Evolutionary conservation across 2,888 invertebrate genomes (phyloP).

Genomic region (Cantharis nigra): DNA sequence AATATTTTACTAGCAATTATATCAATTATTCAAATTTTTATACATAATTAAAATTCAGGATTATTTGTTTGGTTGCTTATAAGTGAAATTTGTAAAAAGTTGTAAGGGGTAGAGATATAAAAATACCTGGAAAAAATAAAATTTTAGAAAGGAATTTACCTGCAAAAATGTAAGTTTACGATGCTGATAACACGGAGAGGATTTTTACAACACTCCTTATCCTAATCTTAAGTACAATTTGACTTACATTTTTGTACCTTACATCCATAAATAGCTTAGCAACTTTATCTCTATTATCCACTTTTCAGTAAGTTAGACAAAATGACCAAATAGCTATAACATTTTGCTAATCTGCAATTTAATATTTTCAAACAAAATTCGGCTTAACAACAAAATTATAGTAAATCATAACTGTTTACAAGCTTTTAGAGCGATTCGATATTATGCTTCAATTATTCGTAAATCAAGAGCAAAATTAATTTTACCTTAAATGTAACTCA

Average conservation of each 20-base stretch:
- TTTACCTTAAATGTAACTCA: neutral
- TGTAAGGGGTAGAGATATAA: neutral
- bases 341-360: neutral
- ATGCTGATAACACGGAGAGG: slow-evolving; percentile 6
- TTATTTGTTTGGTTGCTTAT: neutral
- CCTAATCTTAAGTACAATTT: slow-evolving; percentile 8
- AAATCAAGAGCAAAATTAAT: neutral
- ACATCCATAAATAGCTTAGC: neutral
- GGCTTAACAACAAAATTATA: neutral
- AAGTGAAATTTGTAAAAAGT: neutral
- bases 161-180: slow-evolving; percentile 4
- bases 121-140: neutral
- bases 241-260: slow-evolving; percentile 1
- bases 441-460: neutral
- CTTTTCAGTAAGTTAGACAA: neutral
- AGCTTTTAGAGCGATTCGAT: neutral
- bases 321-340: neutral
- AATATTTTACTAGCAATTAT: too few relatives aligned
- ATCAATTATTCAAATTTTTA: too few relatives aligned
- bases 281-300: neutral
- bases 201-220: slow-evolving; percentile 6
- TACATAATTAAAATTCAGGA: too few relatives aligned
- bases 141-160: neutral
- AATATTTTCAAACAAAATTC: neutral
- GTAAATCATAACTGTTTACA: neutral